These are phyloP conservation scores for Phortica okadai DNA, from an alignment of 2,888 invertebrate genomes.

Conservation along the genomic window DNA sequence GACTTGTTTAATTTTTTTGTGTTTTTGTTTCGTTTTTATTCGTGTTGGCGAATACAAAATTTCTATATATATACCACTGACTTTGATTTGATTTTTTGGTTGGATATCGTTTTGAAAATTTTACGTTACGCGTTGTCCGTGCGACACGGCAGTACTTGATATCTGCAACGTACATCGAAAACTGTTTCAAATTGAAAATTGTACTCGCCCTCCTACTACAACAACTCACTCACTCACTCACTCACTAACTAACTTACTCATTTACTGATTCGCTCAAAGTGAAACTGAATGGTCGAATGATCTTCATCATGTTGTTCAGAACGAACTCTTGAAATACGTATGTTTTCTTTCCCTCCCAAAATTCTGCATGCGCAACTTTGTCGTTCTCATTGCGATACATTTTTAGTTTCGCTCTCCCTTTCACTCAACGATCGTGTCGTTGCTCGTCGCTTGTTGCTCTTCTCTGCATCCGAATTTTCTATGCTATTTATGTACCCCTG, in stretches of 20 bases:
- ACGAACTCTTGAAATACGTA: background rate
- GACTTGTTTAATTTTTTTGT: slow-evolving; percentile 1
- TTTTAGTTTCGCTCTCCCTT: slow-evolving; percentile 17
- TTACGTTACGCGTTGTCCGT: slow-evolving; percentile 32
- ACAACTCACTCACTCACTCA: background rate
- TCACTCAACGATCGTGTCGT: background rate
- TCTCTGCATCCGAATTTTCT: slow-evolving; percentile 21
- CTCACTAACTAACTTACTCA: background rate
- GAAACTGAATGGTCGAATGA: slow-evolving; percentile 10
- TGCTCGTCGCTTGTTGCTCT: background rate
- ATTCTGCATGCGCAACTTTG: slow-evolving; percentile 20
- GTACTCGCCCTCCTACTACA: slow-evolving; percentile 27
- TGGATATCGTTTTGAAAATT: background rate
- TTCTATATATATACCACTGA: slow-evolving; percentile 20
- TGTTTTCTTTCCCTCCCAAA: background rate
- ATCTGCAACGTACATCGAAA: slow-evolving; percentile 51
- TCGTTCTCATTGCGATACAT: background rate
- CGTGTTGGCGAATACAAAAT: slow-evolving; percentile 30
- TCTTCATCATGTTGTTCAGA: background rate
- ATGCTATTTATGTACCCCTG: slow-evolving; percentile 14
- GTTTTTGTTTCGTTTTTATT: slow-evolving; percentile 15
- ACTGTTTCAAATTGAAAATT: slow-evolving; percentile 51
- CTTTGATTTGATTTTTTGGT: background rate
- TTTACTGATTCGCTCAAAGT: slow-evolving; percentile 14
- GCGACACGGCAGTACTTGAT: slow-evolving; percentile 46